Evolutionary conservation across 2,113 vertebrate species (phyloP).

Genomic region (Rhipidura dahli): DNA sequence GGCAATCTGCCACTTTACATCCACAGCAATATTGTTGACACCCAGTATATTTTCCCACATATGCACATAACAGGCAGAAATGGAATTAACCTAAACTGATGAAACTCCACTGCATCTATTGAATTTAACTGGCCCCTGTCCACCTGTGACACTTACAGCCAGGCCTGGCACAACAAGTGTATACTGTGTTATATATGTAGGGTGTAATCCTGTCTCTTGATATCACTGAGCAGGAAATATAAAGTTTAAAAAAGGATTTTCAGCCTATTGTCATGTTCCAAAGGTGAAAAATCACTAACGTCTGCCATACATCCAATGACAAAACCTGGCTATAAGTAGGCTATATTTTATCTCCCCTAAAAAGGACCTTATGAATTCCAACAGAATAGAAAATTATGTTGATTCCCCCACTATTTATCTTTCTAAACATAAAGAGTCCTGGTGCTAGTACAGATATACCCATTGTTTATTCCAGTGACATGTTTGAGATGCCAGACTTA

Average conservation of each 20-base stretch:
- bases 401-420: not conserved
- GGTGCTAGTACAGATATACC: not conserved
- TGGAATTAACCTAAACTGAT: not conserved
- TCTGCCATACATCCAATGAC: not conserved
- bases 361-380: not conserved
- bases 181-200: rapidly evolving
- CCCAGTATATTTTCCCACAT: rapidly evolving
- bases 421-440: not conserved
- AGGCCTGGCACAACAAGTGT: not conserved
- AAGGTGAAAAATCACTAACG: not conserved
- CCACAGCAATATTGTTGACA: not conserved
- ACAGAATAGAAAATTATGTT: not conserved
- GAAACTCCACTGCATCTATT: not conserved
- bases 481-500: not conserved
- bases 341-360: not conserved
- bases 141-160: not conserved
- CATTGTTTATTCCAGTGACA: rapidly evolving
- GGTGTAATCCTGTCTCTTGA: not conserved
- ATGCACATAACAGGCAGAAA: not conserved
- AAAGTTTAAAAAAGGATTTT: not conserved
- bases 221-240: not conserved
- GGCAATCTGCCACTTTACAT: not conserved
- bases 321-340: not conserved
- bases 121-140: not conserved
- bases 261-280: not conserved